phyloP scores from a whole-genome alignment of 2,113 vertebrate genomes.

The Sinocyclocheilus anshuiensis region DNA sequence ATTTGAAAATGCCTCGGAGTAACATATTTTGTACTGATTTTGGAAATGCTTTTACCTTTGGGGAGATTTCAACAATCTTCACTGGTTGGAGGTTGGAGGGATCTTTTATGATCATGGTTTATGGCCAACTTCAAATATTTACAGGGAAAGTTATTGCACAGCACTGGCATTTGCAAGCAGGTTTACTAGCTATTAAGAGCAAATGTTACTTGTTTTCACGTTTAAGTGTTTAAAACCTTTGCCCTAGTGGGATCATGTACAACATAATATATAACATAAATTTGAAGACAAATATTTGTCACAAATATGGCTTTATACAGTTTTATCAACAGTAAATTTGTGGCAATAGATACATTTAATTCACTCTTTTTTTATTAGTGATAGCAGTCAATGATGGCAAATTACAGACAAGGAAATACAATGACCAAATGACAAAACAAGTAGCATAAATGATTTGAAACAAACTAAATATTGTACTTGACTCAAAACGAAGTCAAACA shows the following conservation, averaged over 20 bases:
- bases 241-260: background rate
- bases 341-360: background rate
- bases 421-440: background rate
- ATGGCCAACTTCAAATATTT: constrained; percentile 17
- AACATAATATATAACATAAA: background rate
- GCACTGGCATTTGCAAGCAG: constrained; percentile 44
- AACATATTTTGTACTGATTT: constrained; percentile 14
- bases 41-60: background rate
- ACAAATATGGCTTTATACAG: background rate
- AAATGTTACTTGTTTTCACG: constrained; percentile 46
- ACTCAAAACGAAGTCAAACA: background rate
- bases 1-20: constrained; percentile 20
- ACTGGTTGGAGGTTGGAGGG: background rate
- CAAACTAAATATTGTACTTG: background rate
- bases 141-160: constrained; percentile 27
- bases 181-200: constrained; percentile 9
- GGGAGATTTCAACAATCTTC: background rate
- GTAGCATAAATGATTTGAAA: background rate
- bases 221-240: constrained; percentile 31
- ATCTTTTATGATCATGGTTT: constrained; percentile 9
- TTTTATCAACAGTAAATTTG: background rate
- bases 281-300: background rate
- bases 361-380: background rate
- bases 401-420: background rate
- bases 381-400: background rate